Percentiles rank a stretch among this genome's conserved stretches.
Conservation (phyloP, 2,797 vertebrate genomes). For the Scleropages formosus region DNA sequence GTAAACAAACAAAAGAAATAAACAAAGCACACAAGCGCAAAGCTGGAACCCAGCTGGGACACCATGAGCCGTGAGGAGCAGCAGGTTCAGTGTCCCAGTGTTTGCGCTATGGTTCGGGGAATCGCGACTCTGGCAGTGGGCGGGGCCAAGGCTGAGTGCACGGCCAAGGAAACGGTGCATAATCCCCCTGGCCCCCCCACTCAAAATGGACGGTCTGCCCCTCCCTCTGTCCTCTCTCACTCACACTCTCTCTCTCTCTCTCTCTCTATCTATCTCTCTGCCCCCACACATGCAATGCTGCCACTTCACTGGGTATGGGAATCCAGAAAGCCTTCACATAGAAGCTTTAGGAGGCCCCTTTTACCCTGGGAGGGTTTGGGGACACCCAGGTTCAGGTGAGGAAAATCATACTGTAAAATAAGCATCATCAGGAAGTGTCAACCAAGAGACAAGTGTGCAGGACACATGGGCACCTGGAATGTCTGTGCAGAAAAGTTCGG, state of each 20-base stretch:
- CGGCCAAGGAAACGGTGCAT: neutral
- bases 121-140: neutral
- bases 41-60: neutral
- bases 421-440: neutral
- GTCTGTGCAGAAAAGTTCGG: too few species aligned
- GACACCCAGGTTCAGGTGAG: neutral
- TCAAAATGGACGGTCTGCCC: neutral
- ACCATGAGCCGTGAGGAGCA: too few species aligned
- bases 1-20: neutral
- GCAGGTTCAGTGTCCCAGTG: constrained; percentile 7
- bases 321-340: constrained; percentile 1
- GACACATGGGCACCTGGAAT: too few species aligned
- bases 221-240: neutral
- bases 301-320: constrained; percentile 7
- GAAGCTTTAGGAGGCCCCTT: neutral
- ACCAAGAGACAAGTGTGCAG: neutral
- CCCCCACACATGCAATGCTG: too few species aligned
- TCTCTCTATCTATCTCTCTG: neutral
- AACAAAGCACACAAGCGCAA: neutral
- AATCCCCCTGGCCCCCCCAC: neutral
- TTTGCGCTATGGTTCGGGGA: neutral
- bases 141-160: neutral
- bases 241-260: neutral
- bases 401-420: too few species aligned
- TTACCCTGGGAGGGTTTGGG: neutral